A percentile compares a stretch with the other conserved stretches of the same genome.
Conservation (phyloP, 1,140 invertebrate genomes). For the Teleopsis dalmanni region DNA sequence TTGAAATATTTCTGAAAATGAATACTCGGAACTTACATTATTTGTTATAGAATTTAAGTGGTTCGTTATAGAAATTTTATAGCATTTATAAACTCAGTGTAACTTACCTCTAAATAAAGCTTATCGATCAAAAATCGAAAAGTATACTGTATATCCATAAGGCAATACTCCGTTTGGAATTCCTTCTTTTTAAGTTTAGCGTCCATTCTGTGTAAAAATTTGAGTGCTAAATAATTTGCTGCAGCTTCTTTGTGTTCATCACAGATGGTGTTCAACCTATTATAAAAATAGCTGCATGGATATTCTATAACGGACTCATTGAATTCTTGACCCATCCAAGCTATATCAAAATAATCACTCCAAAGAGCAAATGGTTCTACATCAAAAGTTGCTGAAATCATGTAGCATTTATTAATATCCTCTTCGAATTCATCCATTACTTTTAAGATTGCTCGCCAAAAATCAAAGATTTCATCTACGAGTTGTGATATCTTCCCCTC, state of each 20-base stretch:
- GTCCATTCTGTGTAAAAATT: slow-evolving; percentile 28
- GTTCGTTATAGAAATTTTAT: neutral
- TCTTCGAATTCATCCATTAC: slow-evolving; percentile 22
- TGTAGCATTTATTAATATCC: slow-evolving; percentile 14
- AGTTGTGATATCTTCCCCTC: slow-evolving; percentile 18
- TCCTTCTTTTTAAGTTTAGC: slow-evolving; percentile 17
- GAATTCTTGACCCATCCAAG: slow-evolving; percentile 22
- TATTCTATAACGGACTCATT: neutral
- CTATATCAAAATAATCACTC: slow-evolving; percentile 28
- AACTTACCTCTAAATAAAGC: slow-evolving; percentile 12
- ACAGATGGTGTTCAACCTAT: slow-evolving; percentile 26
- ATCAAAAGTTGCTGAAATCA: neutral
- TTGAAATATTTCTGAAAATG: slow-evolving; percentile 26
- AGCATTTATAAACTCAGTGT: too few relatives aligned
- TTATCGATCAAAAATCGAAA: slow-evolving; percentile 21
- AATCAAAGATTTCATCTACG: slow-evolving; percentile 24
- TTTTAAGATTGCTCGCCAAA: slow-evolving; percentile 23
- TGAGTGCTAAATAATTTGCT: slow-evolving; percentile 34
- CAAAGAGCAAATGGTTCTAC: slow-evolving; percentile 17
- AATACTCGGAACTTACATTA: neutral
- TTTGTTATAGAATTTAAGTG: neutral
- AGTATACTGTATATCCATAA: slow-evolving; percentile 13
- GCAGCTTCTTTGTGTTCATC: slow-evolving; percentile 18
- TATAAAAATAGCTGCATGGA: slow-evolving; percentile 25
- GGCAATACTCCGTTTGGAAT: slow-evolving; percentile 41